A percentile compares a stretch with the other conserved stretches of the same genome.
Evolutionary conservation across 2,797 vertebrate species (phyloP).

Genomic region (Cuculus canorus): DNA sequence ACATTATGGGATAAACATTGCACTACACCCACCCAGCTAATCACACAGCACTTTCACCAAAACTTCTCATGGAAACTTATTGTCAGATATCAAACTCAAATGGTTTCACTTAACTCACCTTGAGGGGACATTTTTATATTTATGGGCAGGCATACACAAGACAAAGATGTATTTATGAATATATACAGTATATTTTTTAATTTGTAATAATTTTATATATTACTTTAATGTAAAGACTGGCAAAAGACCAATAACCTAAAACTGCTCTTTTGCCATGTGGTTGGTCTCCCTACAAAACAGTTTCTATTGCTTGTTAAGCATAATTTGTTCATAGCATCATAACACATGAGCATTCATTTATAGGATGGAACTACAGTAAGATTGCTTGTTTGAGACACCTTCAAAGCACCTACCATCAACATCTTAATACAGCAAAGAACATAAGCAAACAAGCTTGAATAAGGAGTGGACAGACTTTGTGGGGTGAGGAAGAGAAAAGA

Average conservation of each 20-base stretch:
- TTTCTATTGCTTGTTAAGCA: background rate
- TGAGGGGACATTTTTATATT: background rate
- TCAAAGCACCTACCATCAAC: background rate
- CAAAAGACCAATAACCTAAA: background rate
- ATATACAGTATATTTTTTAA: rapidly evolving
- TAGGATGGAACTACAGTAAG: background rate
- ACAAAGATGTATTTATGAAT: background rate
- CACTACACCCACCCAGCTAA: background rate
- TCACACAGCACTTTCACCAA: background rate
- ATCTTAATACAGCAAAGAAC: no score
- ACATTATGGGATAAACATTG: background rate
- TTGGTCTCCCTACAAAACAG: background rate
- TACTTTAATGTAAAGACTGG: background rate
- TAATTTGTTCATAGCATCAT: background rate
- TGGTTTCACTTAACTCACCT: background rate
- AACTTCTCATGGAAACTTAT: background rate
- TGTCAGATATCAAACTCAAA: background rate
- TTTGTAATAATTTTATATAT: background rate
- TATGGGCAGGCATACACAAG: background rate
- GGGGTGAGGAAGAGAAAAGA: background rate
- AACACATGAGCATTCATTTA: background rate
- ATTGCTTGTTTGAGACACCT: background rate
- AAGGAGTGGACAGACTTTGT: background rate
- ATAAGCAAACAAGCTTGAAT: background rate
- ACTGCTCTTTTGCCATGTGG: background rate